Evolutionary conservation across 2,113 vertebrate genomes (phyloP), one percentile per base, ranked within the genome.

Genomic region (Colaptes auratus): DNA sequence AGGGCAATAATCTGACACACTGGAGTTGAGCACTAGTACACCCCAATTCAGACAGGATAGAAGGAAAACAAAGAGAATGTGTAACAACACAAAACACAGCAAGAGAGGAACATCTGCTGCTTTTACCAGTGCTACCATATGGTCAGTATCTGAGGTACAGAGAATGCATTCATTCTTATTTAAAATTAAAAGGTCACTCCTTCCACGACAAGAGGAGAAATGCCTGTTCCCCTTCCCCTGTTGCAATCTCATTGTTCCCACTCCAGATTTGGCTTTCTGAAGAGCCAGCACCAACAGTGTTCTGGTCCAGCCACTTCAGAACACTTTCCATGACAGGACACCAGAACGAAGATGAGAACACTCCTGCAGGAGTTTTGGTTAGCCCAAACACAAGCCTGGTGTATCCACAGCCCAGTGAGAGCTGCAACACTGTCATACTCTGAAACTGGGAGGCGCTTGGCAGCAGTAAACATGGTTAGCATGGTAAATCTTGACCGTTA

Each of bases 61-160:
- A 73, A 88, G 90, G 88, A 73, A 83, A 88, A 94, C 79, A 88
- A 95, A 90, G 77, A 89, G 31, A 83, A 92, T 76, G 82, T 71
- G 30, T 64, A 95, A 85, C 81, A 88, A 93, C 91, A 66, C 59
- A 89, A 86, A 93, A 89, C 31, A 36, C 52, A 66, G 59, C 58
- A 66, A 75, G 82, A 80, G 75, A 90, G 59, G 48, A 98, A 96
- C 88, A 97, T 97, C 93, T 97, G 93, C 88, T 93, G 17, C 82
- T 94, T 97, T 93, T 91, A 90, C 82, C 70, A 93, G 72, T 79
- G 97, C 96, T 61, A 92, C 91, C 94, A 97, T 88, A 96, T 95
- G 96, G 93, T 82, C 66, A 56, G 52, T 90, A 96, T 88, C 86
- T 89, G 82, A 90, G 66, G 71, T 36, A 86, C 24, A 14, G 56